These are phyloP conservation scores for Eupithecia subfuscata DNA, from an alignment of 2,888 invertebrate species.

Conservation along the genomic window DNA sequence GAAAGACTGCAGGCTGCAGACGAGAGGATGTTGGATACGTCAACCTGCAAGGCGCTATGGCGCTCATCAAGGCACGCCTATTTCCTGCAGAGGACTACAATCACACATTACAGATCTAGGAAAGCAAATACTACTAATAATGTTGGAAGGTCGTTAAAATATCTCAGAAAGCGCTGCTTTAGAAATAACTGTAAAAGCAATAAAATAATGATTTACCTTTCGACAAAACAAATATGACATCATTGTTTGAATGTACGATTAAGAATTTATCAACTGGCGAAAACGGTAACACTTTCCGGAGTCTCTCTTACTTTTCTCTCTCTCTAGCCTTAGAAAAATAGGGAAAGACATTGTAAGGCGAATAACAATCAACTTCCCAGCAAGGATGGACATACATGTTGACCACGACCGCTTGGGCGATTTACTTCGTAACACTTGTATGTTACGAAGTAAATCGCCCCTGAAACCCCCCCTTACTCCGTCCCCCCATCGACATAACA, in stretches of 20 bases:
- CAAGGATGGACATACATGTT: not conserved
- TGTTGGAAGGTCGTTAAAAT: no score
- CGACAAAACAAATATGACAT: no score
- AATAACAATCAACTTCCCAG: not conserved
- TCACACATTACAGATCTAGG: no score
- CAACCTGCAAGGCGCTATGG: no score
- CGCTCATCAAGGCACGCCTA: no score
- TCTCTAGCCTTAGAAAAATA: not conserved
- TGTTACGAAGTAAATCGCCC: conserved; percentile 2
- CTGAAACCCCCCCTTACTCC: conserved; percentile 47
- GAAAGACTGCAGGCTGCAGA: not conserved
- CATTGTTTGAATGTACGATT: no score
- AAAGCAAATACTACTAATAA: no score
- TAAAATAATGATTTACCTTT: no score
- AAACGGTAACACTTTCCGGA: not conserved
- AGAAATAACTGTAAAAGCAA: not conserved
- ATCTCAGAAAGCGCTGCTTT: not conserved
- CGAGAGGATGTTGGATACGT: not conserved
- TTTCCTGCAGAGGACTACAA: no score
- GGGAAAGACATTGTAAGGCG: not conserved
- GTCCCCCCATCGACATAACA: conserved; percentile 58
- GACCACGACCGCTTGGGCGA: not conserved
- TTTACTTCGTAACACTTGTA: no score
- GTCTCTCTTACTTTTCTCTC: not conserved
- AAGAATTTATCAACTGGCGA: not conserved